A percentile compares a stretch with the other conserved stretches of the same genome.
Evolutionary conservation across 1,140 invertebrate genomes (phyloP).

Genomic region (Neodiprion pinetum): DNA sequence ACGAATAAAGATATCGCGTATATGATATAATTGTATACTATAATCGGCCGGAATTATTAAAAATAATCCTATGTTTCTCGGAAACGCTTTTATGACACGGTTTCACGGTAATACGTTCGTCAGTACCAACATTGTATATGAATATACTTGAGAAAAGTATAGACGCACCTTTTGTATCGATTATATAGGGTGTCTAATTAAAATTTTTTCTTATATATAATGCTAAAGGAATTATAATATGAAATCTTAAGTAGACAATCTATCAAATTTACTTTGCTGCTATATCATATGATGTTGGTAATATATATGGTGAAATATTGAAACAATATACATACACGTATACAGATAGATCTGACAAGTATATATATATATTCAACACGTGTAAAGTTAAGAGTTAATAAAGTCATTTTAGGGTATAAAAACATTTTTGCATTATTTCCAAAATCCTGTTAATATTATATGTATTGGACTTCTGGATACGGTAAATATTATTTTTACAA

Average conservation of each 20-base stretch:
- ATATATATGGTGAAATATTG: constrained; percentile 30
- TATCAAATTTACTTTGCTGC: constrained; percentile 12
- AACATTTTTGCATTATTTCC: not conserved
- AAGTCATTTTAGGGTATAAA: constrained; percentile 53
- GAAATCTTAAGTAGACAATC: not conserved
- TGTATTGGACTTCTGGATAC: too few relatives aligned
- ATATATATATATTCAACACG: constrained; percentile 49
- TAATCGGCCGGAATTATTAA: constrained; percentile 36
- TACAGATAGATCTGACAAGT: constrained; percentile 41
- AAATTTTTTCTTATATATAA: not conserved
- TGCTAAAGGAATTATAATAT: not conserved
- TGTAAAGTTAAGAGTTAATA: constrained; percentile 59
- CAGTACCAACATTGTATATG: not conserved
- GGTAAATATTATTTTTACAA: too few relatives aligned
- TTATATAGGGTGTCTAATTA: not conserved
- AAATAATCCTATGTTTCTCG: constrained; percentile 28
- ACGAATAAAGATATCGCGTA: constrained; percentile 18
- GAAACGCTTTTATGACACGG: not conserved
- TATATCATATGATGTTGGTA: constrained; percentile 24
- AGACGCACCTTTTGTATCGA: not conserved
- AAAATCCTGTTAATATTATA: not conserved
- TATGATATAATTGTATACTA: constrained; percentile 25
- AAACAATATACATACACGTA: constrained; percentile 44
- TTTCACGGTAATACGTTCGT: not conserved
- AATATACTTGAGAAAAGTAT: not conserved